Conservation (phyloP, 2,888 invertebrate genomes). For the Perizoma flavofasciatum region DNA sequence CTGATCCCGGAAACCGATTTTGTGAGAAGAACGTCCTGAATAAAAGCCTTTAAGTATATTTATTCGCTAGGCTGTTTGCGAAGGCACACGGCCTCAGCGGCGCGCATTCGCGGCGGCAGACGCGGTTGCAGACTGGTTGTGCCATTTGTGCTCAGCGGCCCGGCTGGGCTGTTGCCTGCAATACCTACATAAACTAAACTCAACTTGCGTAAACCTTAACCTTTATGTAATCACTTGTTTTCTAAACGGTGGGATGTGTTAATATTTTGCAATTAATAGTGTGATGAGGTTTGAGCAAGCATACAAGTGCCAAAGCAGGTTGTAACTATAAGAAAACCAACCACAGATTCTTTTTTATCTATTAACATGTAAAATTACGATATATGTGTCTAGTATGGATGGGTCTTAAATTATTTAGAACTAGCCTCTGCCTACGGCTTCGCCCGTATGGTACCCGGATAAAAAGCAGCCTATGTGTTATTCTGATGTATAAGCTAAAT, state of each 20-base stretch:
- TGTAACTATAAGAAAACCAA: too few relatives aligned
- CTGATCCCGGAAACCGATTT: slow-evolving; percentile 1
- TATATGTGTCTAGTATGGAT: too few relatives aligned
- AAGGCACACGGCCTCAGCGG: slow-evolving; percentile 32
- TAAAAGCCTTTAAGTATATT: slow-evolving; percentile 5
- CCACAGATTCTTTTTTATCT: too few relatives aligned
- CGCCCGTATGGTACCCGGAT: too few relatives aligned
- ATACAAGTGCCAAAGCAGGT: too few relatives aligned
- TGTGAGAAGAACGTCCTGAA: neutral
- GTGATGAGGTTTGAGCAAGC: neutral
- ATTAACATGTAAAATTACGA: too few relatives aligned
- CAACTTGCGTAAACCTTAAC: slow-evolving; percentile 68
- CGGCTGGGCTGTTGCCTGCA: slow-evolving; percentile 27
- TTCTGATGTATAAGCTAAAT: too few relatives aligned
- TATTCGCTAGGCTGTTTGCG: slow-evolving; percentile 5
- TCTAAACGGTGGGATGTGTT: slow-evolving; percentile 52
- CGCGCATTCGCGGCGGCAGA: slow-evolving; percentile 37
- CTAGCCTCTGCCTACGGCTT: too few relatives aligned
- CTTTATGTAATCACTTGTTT: slow-evolving; percentile 69
- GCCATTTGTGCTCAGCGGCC: neutral
- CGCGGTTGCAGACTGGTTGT: slow-evolving; percentile 40
- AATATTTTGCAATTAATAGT: slow-evolving; percentile 41
- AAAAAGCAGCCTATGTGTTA: too few relatives aligned
- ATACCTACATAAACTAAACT: slow-evolving; percentile 31
- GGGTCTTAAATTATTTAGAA: too few relatives aligned